Base-by-base conservation (phyloP, 2,888 invertebrate genomes). In the Harpagoxenus sublaevis region DNA sequence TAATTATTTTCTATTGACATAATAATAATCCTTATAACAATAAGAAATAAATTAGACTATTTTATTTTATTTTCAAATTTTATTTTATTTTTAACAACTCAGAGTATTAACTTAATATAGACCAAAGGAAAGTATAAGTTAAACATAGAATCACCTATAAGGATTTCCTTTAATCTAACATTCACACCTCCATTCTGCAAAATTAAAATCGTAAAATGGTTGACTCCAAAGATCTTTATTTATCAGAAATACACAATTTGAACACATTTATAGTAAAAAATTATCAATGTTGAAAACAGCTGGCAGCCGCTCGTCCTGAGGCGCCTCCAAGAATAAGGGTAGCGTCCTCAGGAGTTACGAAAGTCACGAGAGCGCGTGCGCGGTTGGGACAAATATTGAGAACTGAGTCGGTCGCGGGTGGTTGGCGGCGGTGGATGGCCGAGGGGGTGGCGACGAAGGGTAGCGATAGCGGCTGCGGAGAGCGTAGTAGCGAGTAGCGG, bases 301-400 rank as follows among this genome's bases (percentile, higher is more conserved):
- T 82, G 78, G 53, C 57, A 39, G 28, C 12, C 4, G 63, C 62
- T 85, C 91, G 91, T 92, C 89, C 91, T 86, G 89, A 89, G 92
- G 93, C 94, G 94, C 94, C 94, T 90, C 87, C 93, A 84, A 57
- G 68, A 60, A 70, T 83, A 87, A 71, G 65, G 84, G 92, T 92
- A 94, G 91, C 89, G 68, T 87, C 84, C 86, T 82, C 85, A 77
- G 84, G 88, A 93, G 92, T 89, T 90, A 42, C n/a, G 86, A 81
- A 89, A 70, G 63, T 31, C 23, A 28, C 3, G 48, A 81, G 57
- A 39, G 66, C 48, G 57, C 60, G 35, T 70, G 78, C 65, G 85
- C 74, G 91, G 91, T 84, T 63, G 84, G 87, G 83, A 89, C 88
- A 83, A 81, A 55, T 55, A 70, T 81, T 83, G 79, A 70, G 83